Evolutionary conservation across 2,888 invertebrate genomes (phyloP), one percentile per base, ranked within the genome.

Genomic region (Torymus aiolomorphi): DNA sequence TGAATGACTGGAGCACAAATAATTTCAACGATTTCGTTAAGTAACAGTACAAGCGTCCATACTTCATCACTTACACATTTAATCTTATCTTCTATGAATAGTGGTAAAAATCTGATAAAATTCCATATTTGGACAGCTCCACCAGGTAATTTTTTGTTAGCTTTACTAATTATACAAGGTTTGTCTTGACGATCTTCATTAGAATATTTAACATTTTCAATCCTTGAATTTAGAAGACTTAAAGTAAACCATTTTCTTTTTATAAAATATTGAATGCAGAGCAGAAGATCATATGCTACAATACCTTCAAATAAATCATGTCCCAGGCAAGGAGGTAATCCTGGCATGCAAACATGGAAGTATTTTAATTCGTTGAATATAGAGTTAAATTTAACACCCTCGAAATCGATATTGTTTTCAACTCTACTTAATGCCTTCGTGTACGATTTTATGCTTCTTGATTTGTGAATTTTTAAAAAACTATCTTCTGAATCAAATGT

Each of bases 11-110:
- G 83, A 16, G 85, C 70, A 24, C 76, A 78, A 49, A 83, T 51
- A 16, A 85, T 84, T 78, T 85, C 84, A 31, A 82, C 31, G 13
- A 84, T 83, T 83, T 85, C 85, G 2, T 65, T 54, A 0, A 84
- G 52, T 14, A 82, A 31, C 5, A 84, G 13, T 31, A 84, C 57
- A 54, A 51, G 65, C n/a, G 18, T 54, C 84, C 85, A 85, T 11
- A 62, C 62, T 31, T 83, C 74, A 70, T 84, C 49, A 18, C 82
- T n/a, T 31, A n/a, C 5, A 66, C 83, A 54, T 72, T 75, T 59
- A 51, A 83, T 81, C 75, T 82, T 82, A 24, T 76, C 74, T 24
- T 51, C 16, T 16, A 84, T 80, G 0, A 84, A 31, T 11, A 84
- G 56, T 3, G 84, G 82, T 57, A 84, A 79, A 10, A 69, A 2